Percentiles rank a stretch among this genome's conserved stretches.
Conservation (phyloP, 2,113 vertebrate species). For the Pipa parva region DNA sequence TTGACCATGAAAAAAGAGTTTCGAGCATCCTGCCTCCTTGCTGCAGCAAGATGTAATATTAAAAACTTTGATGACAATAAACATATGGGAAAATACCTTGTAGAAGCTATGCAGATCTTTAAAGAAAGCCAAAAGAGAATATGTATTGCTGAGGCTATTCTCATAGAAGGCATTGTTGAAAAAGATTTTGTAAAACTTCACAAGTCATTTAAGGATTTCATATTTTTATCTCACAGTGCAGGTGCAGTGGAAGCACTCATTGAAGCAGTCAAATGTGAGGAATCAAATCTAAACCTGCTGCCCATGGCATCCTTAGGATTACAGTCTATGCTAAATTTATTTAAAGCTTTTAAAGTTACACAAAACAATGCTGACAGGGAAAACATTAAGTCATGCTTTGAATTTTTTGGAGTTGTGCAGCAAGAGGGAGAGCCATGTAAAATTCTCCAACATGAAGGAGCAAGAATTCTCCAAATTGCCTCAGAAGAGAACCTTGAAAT, state of each 20-base stretch:
- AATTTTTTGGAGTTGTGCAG: conserved; percentile 68
- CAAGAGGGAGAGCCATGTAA: conserved; percentile 54
- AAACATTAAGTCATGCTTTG: conserved; percentile 71
- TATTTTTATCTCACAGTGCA: conserved; percentile 56
- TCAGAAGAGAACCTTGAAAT: conserved; percentile 45
- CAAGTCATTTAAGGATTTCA: conserved; percentile 49
- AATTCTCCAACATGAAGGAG: conserved; percentile 61
- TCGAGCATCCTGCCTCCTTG: conserved; percentile 62
- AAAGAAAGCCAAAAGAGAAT: conserved; percentile 50
- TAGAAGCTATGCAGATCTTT: conserved; percentile 58
- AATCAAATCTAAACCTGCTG: conserved; percentile 44
- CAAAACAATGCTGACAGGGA: conserved; percentile 66
- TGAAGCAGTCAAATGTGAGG: conserved; percentile 37
- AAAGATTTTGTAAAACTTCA: conserved; percentile 53
- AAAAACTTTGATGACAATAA: conserved; percentile 7
- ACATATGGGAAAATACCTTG: conserved; percentile 44
- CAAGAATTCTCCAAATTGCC: conserved; percentile 54
- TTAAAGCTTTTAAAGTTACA: conserved; percentile 55
- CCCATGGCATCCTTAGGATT: conserved; percentile 49
- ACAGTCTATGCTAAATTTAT: conserved; percentile 57
- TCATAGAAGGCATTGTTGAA: conserved; percentile 58
- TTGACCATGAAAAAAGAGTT: conserved; percentile 62
- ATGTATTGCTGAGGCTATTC: conserved; percentile 60
- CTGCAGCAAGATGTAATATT: conserved; percentile 52
- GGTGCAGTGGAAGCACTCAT: conserved; percentile 65